Evolutionary conservation across 1,140 invertebrate species (phyloP).

Genomic region (Rhagoletis pomonella): DNA sequence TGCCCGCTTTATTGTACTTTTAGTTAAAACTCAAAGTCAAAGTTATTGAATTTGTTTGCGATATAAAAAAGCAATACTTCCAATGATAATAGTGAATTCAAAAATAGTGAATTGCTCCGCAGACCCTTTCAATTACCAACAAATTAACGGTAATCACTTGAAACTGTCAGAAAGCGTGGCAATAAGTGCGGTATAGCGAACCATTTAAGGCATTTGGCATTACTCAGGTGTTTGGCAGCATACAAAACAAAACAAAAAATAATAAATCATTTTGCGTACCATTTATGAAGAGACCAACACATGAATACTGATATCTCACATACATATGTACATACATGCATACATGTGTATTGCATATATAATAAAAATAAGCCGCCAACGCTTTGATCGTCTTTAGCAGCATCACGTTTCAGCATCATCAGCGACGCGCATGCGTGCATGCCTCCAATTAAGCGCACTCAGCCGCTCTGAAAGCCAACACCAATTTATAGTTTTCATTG

Average conservation of each 20-base stretch:
- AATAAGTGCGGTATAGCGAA: not conserved
- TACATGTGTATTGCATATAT: no score
- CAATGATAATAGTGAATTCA: not conserved
- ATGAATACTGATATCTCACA: no score
- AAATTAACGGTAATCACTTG: slow-evolving; percentile 48
- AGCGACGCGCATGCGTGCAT: not conserved
- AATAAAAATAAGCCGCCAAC: not conserved
- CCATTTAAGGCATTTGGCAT: not conserved
- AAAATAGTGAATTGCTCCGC: slow-evolving; percentile 8
- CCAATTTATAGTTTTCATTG: slow-evolving; percentile 33
- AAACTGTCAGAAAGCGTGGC: slow-evolving; percentile 31
- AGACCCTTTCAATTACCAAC: slow-evolving; percentile 43
- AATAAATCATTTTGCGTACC: not conserved
- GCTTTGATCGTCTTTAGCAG: not conserved
- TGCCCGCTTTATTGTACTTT: not conserved
- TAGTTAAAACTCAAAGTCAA: not conserved
- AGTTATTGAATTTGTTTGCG: not conserved
- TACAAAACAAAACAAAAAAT: no score
- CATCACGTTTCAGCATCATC: slow-evolving; percentile 1
- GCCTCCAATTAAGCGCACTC: slow-evolving; percentile 1
- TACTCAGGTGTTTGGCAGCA: not conserved
- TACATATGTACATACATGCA: no score
- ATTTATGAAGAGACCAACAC: not conserved
- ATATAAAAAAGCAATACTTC: not conserved
- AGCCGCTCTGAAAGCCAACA: not conserved